Evolutionary conservation across 2,888 invertebrate species (phyloP).

Genomic region (Apeira syringaria): DNA sequence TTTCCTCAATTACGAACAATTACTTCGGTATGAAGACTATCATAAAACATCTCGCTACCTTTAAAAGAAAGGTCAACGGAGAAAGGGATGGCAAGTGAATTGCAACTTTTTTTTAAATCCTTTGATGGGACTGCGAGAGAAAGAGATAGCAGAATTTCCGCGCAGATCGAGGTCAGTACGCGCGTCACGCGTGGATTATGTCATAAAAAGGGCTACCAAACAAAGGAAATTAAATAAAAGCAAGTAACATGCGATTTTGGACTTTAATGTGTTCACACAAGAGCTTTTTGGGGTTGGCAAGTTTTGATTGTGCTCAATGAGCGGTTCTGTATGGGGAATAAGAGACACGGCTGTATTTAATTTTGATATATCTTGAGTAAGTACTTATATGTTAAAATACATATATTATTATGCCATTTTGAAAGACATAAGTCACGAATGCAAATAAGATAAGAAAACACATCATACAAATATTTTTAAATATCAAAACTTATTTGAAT

Average conservation of each 20-base stretch:
- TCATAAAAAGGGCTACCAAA: constrained; percentile 50
- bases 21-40: constrained; percentile 12
- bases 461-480: too few species aligned
- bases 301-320: not conserved
- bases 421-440: too few species aligned
- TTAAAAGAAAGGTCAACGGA: constrained; percentile 26
- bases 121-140: constrained; percentile 14
- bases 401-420: too few species aligned
- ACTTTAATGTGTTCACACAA: constrained; percentile 10
- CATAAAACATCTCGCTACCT: constrained; percentile 14
- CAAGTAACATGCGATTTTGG: constrained; percentile 17
- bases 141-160: constrained; percentile 36
- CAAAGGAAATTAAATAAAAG: constrained; percentile 41
- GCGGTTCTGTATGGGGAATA: not conserved
- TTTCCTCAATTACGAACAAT: constrained; percentile 26
- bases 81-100: constrained; percentile 30
- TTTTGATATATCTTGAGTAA: too few species aligned
- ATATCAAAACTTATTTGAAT: too few species aligned
- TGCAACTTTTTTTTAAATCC: not conserved
- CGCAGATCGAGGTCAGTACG: constrained; percentile 48
- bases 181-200: constrained; percentile 48
- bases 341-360: too few species aligned
- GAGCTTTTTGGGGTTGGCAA: constrained; percentile 9
- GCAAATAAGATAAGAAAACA: too few species aligned
- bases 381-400: too few species aligned